phyloP scores from a whole-genome alignment of 1,140 invertebrate species.

The Rhyacophila brunnea region DNA sequence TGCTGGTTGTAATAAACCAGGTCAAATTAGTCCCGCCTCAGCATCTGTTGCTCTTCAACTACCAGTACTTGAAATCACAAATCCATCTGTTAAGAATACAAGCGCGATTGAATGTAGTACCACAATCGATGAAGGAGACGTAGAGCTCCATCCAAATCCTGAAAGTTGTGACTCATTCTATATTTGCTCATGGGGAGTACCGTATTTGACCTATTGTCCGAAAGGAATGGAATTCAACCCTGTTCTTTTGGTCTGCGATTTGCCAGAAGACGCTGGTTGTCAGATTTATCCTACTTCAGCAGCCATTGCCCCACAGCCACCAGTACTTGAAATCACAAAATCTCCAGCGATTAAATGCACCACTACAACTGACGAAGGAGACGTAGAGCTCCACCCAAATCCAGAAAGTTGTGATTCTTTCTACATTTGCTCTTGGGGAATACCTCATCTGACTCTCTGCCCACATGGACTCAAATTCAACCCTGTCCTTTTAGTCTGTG shows the following conservation, averaged over 20 bases:
- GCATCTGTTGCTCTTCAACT: too few relatives aligned
- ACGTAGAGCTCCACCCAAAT: constrained; percentile 41
- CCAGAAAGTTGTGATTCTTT: constrained; percentile 55
- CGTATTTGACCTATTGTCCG: constrained; percentile 50
- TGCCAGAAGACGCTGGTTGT: constrained; percentile 49
- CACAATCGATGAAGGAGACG: not conserved
- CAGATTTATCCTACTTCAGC: not conserved
- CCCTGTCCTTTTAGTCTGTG: constrained; percentile 50
- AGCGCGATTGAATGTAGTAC: not conserved
- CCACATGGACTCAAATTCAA: constrained; percentile 57
- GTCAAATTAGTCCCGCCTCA: too few relatives aligned
- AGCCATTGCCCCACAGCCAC: not conserved
- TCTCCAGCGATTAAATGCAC: not conserved
- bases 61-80: too few relatives aligned
- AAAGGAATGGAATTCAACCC: constrained; percentile 56
- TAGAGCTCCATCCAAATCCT: constrained; percentile 34
- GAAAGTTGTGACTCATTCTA: constrained; percentile 37
- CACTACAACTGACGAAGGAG: not conserved
- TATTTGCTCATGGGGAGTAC: constrained; percentile 28
- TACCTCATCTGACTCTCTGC: constrained; percentile 50
- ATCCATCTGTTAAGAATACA: not conserved
- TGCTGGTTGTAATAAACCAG: constrained; percentile 31
- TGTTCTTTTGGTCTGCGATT: constrained; percentile 55
- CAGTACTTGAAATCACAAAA: not conserved
- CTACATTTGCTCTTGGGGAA: constrained; percentile 55